These are phyloP conservation scores for Archips xylosteana DNA, from an alignment of 2,888 invertebrate species.

Conservation along the genomic window DNA sequence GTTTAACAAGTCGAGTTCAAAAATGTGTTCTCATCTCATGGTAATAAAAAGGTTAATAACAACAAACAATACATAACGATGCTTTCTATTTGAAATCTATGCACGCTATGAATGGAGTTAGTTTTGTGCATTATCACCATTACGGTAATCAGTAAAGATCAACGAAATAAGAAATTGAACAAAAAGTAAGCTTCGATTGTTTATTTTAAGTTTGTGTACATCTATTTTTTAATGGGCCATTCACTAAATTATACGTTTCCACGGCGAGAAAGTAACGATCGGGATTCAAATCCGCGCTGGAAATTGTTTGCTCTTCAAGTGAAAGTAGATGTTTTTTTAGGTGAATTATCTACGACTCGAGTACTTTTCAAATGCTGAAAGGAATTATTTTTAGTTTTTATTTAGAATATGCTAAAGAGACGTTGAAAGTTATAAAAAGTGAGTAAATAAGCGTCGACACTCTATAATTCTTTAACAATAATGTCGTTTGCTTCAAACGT, in stretches of 20 bases:
- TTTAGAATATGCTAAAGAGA: constrained; percentile 9
- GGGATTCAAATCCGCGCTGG: constrained; percentile 64
- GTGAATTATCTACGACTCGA: constrained; percentile 47
- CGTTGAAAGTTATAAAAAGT: constrained; percentile 7
- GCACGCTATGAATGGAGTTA: constrained; percentile 65
- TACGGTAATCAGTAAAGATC: constrained; percentile 68
- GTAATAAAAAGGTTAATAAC: constrained; percentile 60
- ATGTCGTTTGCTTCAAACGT: constrained; percentile 54
- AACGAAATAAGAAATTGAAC: constrained; percentile 61
- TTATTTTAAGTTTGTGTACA: constrained; percentile 67
- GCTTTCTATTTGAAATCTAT: constrained; percentile 66
- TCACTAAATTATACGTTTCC: constrained; percentile 76
- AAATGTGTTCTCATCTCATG: constrained; percentile 57
- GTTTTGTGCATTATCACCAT: constrained; percentile 69
- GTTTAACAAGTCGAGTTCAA: constrained; percentile 19
- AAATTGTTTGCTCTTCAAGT: constrained; percentile 67
- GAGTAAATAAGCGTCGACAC: neutral
- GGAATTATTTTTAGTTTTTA: constrained; percentile 15
- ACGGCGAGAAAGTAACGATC: constrained; percentile 71
- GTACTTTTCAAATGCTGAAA: constrained; percentile 35
- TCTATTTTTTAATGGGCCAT: constrained; percentile 65
- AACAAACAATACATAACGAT: constrained; percentile 62
- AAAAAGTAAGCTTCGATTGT: constrained; percentile 66
- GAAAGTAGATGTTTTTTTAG: constrained; percentile 64
- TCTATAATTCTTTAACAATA: neutral